Evolutionary conservation across 2,888 invertebrate genomes (phyloP).

Genomic region (Heliothis peltigera): DNA sequence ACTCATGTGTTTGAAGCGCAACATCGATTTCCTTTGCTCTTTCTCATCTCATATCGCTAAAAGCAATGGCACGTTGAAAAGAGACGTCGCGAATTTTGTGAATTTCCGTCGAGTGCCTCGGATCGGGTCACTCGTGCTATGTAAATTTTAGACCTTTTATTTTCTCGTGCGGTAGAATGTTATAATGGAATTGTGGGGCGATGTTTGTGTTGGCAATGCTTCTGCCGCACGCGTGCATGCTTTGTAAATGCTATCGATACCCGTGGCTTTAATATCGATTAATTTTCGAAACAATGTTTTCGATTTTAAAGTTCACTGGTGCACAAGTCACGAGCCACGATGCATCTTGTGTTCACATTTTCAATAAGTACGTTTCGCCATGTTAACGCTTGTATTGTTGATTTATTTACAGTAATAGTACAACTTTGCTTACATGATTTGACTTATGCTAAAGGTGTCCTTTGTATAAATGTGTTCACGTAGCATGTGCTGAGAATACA

Average conservation of each 20-base stretch:
- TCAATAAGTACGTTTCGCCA: slow-evolving; percentile 67
- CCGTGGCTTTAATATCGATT: slow-evolving; percentile 71
- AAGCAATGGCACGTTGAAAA: slow-evolving; percentile 69
- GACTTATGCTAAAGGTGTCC: slow-evolving; percentile 49
- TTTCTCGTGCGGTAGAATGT: slow-evolving; percentile 76
- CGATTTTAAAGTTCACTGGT: slow-evolving; percentile 74
- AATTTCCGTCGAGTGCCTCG: slow-evolving; percentile 67
- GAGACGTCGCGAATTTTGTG: slow-evolving; percentile 71
- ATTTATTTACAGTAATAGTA: slow-evolving; percentile 56
- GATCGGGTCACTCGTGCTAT: slow-evolving; percentile 78
- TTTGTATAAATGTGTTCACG: slow-evolving; percentile 31
- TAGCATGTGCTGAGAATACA: slow-evolving; percentile 18
- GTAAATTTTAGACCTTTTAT: slow-evolving; percentile 84
- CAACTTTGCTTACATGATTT: slow-evolving; percentile 46
- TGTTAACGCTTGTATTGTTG: slow-evolving; percentile 63
- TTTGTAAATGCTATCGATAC: slow-evolving; percentile 67
- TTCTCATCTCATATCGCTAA: slow-evolving; percentile 64
- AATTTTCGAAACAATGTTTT: slow-evolving; percentile 76
- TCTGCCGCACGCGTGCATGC: slow-evolving; percentile 73
- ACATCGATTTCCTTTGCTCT: slow-evolving; percentile 72
- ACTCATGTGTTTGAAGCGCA: slow-evolving; percentile 72
- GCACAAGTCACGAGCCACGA: slow-evolving; percentile 69
- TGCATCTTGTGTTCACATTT: slow-evolving; percentile 68
- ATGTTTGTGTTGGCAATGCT: slow-evolving; percentile 75
- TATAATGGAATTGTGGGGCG: slow-evolving; percentile 77